These are phyloP conservation scores for Heterochromis multidens DNA, from an alignment of 2,113 vertebrate species.

Conservation along the genomic window DNA sequence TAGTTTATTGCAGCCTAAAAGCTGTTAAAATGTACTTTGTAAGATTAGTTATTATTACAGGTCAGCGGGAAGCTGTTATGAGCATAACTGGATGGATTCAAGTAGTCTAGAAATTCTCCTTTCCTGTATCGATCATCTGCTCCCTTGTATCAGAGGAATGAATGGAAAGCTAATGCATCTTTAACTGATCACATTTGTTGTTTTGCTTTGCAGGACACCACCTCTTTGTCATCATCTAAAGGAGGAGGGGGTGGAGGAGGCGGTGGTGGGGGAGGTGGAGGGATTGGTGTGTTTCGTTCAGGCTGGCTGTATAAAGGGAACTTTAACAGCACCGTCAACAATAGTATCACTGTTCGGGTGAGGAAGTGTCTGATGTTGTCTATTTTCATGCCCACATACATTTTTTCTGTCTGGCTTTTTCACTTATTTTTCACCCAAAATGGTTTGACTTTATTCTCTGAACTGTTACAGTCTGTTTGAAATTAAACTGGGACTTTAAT, in stretches of 20 bases:
- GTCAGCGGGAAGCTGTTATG: conserved; percentile 20
- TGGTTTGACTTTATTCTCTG: neutral
- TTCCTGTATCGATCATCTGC: conserved; percentile 23
- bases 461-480: neutral
- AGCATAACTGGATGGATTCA: neutral
- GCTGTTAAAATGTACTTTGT: conserved; percentile 35
- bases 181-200: neutral
- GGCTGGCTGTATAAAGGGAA: conserved; percentile 99
- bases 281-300: conserved; percentile 89
- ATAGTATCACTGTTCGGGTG: conserved; percentile 96
- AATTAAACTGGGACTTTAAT: neutral
- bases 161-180: neutral
- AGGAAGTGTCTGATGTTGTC: conserved; percentile 51
- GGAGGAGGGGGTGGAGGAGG: conserved; percentile 85
- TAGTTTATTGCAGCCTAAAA: conserved; percentile 26
- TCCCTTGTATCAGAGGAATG: neutral
- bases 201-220: conserved; percentile 85
- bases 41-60: conserved; percentile 6
- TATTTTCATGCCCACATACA: neutral
- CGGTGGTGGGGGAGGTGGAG: conserved; percentile 78
- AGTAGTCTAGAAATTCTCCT: neutral
- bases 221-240: conserved; percentile 96
- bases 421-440: neutral
- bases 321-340: conserved; percentile 98
- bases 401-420: neutral